phyloP scores from a whole-genome alignment of 2,888 invertebrate genomes.

The Leptopilina syphax region DNA sequence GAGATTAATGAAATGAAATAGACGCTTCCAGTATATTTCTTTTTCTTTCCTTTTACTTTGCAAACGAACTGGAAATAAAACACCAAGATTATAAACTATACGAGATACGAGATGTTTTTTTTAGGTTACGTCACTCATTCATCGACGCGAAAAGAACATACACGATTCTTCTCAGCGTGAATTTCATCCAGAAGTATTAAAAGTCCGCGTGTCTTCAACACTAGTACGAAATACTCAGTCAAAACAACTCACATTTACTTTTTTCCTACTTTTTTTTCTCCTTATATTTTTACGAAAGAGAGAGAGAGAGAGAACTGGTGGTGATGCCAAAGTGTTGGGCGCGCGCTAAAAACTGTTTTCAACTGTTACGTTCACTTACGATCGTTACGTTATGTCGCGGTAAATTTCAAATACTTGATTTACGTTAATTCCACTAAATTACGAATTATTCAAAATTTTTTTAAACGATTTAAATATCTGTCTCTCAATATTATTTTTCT shows the following conservation, averaged over 20 bases:
- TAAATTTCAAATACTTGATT: neutral
- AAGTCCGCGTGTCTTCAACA: slow-evolving; percentile 11
- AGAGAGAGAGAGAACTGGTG: neutral
- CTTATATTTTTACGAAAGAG: neutral
- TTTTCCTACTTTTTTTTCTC: neutral
- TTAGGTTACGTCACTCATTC: slow-evolving; percentile 68
- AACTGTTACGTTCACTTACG: neutral
- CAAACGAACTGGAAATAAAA: no score
- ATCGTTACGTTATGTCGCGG: neutral
- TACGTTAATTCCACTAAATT: neutral
- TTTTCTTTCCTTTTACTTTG: neutral
- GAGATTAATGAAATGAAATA: neutral
- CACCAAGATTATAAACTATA: neutral
- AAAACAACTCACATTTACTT: slow-evolving; percentile 17
- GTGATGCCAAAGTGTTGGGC: neutral
- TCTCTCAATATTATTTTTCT: no score
- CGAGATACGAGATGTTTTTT: slow-evolving; percentile 57
- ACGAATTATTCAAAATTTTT: neutral
- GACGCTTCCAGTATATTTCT: neutral
- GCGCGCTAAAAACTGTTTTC: no score
- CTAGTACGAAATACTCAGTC: neutral
- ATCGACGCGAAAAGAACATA: slow-evolving; percentile 37
- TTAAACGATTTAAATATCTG: no score
- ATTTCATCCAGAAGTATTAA: neutral
- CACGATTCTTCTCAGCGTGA: neutral